A percentile compares a stretch with the other conserved stretches of the same genome.
These are phyloP conservation scores for Papilio aristodemus DNA, from an alignment of 1,140 invertebrate species.

Conservation along the genomic window DNA sequence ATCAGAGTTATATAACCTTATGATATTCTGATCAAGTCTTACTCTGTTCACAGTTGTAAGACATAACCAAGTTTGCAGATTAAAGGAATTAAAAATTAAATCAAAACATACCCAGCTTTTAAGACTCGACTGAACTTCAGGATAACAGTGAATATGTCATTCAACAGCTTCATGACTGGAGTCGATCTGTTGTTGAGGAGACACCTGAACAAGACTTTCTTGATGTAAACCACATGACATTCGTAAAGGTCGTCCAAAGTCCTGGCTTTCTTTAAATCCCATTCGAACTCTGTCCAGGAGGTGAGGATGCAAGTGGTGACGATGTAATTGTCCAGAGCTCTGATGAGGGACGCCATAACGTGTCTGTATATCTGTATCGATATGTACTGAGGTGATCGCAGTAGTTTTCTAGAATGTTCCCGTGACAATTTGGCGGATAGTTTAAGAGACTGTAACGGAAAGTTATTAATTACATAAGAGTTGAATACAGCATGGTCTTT, in stretches of 20 bases:
- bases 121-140: conserved; percentile 84
- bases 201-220: conserved; percentile 86
- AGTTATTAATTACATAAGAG: conserved; percentile 21
- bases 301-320: conserved; percentile 85
- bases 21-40: no score
- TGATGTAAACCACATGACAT: conserved; percentile 86
- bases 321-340: conserved; percentile 86
- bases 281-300: conserved; percentile 86
- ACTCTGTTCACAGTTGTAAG: no score
- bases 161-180: conserved; percentile 83
- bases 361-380: conserved; percentile 85
- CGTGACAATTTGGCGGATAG: conserved; percentile 79
- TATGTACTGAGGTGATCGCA: conserved; percentile 82
- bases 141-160: conserved; percentile 85
- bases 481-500: background rate
- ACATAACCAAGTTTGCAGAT: no score
- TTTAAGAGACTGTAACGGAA: conserved; percentile 77
- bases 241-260: conserved; percentile 86
- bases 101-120: conserved; percentile 68
- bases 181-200: conserved; percentile 85
- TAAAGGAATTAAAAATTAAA: no score
- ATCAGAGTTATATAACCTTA: no score
- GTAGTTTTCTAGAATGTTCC: conserved; percentile 69
- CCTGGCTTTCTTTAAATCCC: conserved; percentile 82
- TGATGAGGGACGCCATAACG: conserved; percentile 87